These are phyloP conservation scores for Sminthopsis crassicaudata DNA, from an alignment of 2,113 vertebrate species.

Conservation along the genomic window DNA sequence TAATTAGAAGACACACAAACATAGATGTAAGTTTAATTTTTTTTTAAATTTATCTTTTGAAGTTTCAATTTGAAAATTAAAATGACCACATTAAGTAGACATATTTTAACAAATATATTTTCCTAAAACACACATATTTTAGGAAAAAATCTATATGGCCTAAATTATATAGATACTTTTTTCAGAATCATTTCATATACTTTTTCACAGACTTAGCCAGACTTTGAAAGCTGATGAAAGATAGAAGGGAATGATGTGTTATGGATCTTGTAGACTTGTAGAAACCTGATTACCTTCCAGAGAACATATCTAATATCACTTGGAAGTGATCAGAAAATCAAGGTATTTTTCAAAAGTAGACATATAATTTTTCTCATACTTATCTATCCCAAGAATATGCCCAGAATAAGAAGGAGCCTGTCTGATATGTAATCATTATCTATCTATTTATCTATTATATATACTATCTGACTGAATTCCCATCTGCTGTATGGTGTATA, in stretches of 20 bases:
- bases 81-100: background rate
- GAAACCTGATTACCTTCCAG: background rate
- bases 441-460: too few species aligned
- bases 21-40: background rate
- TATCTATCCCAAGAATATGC: background rate
- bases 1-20: background rate
- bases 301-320: background rate
- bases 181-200: background rate
- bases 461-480: too few species aligned
- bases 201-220: background rate
- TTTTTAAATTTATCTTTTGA: background rate
- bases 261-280: too few species aligned
- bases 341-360: background rate
- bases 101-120: background rate
- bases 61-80: background rate
- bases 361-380: background rate
- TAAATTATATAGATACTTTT: background rate
- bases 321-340: background rate
- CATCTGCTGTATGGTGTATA: background rate
- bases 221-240: too few species aligned
- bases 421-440: background rate
- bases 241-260: too few species aligned
- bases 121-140: background rate
- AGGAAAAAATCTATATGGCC: background rate
- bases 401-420: background rate